A percentile compares a stretch with the other conserved stretches of the same genome.
Evolutionary conservation across 2,797 vertebrate genomes (phyloP).

Genomic region (Phrynocephalus vlangalii): DNA sequence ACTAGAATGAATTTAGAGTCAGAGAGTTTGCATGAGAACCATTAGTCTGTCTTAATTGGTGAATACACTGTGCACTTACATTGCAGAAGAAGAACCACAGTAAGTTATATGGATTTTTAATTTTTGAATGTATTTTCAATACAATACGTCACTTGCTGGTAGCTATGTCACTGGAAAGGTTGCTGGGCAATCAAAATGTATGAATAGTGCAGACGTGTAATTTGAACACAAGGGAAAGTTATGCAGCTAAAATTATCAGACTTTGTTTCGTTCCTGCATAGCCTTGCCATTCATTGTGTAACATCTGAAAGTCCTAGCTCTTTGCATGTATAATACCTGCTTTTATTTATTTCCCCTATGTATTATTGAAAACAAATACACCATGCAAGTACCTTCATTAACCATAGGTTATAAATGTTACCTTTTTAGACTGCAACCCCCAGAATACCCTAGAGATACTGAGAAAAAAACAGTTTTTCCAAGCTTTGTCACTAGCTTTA

Average conservation of each 20-base stretch:
- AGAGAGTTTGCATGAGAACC: conserved; percentile 78
- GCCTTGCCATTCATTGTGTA: background rate
- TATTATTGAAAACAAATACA: conserved; percentile 11
- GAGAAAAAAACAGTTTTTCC: too few species aligned
- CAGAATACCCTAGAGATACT: too few species aligned
- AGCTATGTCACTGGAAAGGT: conserved; percentile 60
- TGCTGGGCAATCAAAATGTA: conserved; percentile 66
- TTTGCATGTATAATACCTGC: background rate
- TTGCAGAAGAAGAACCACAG: conserved; percentile 63
- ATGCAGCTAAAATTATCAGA: conserved; percentile 41
- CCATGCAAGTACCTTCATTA: background rate
- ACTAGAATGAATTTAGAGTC: conserved; percentile 59
- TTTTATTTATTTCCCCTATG: conserved; percentile 30
- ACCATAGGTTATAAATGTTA: too few species aligned
- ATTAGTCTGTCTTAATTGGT: conserved; percentile 71
- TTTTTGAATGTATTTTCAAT: conserved; percentile 77
- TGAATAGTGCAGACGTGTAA: conserved; percentile 51
- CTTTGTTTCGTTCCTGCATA: conserved; percentile 3
- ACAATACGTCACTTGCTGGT: conserved; percentile 59
- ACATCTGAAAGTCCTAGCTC: conserved; percentile 19
- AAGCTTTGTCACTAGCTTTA: conserved; percentile 8
- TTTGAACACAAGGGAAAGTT: conserved; percentile 25
- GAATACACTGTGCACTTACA: conserved; percentile 74
- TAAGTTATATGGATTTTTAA: conserved; percentile 59
- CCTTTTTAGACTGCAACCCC: too few species aligned